Evolutionary conservation across 1,140 invertebrate genomes (phyloP), one percentile per base, ranked within the genome.

Genomic region (Cyclargus thomasi): DNA sequence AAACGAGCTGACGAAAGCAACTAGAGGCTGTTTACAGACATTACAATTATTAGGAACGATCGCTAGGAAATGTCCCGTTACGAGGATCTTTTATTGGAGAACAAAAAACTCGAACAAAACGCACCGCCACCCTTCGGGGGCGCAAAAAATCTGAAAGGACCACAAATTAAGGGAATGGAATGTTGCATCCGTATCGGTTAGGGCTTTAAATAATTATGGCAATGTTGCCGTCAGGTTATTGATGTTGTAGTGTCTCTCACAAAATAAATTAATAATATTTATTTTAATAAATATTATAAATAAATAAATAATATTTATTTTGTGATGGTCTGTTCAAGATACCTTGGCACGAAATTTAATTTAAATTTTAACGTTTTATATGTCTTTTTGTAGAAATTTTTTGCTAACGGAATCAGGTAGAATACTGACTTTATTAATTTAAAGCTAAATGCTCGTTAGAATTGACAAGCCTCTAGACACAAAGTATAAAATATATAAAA

Each of bases 111-210:
- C 63, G 20, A 23, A 36, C 53, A 66, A 57, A 66, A 66, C 53
- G 18, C n/a, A 66, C 65, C 65, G 65, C 53, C 65, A 66, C 65
- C 65, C 53, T 57, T 21, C 23, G 16, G 8, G 18, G 39, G 36
- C 53, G 23, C 53, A 55, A 66, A 66, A 66, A 66, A 66, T 57
- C 18, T n/a, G 23, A 66, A 66, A 66, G 65, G 65, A 66, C 29
- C 65, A 66, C 53, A 66, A 66, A 66, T 66, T 66, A 59, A 66
- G 57, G 65, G 29, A 57, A 29, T 59, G 65, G 65, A 66, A 66
- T 66, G 65, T 66, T 59, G 53, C 53, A 66, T 66, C 65, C 65
- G 65, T 66, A 59, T 59, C 53, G 53, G 21, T 22, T 36, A 18
- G 65, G 53, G 20, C 8, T 18, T 11, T 21, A 22, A 47, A 47